Conservation (phyloP, 1,140 invertebrate genomes). For the Drosophila burlai region DNA sequence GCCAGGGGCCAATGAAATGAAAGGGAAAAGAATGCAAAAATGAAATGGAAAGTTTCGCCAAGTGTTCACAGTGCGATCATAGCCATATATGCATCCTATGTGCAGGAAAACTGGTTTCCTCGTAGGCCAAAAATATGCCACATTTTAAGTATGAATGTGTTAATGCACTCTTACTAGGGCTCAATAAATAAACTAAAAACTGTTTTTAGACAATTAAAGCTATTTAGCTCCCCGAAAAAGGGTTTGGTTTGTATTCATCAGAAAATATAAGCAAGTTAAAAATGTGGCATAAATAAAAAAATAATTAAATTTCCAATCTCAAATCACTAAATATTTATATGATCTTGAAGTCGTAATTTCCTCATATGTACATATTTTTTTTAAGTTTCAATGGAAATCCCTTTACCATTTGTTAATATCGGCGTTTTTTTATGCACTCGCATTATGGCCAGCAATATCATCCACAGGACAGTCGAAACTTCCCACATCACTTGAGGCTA, state of each 20-base stretch:
- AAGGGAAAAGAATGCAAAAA: conserved; percentile 70
- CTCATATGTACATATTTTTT: background rate
- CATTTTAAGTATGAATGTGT: conserved; percentile 1
- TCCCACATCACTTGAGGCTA: conserved; percentile 24
- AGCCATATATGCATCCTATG: conserved; percentile 18
- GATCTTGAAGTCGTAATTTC: background rate
- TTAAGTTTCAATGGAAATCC: background rate
- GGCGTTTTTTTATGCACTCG: background rate
- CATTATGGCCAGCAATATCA: conserved; percentile 9
- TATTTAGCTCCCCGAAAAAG: background rate
- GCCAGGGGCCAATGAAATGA: conserved; percentile 53
- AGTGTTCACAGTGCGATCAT: conserved; percentile 57
- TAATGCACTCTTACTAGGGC: background rate
- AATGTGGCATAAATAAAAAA: background rate
- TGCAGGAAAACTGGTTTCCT: conserved; percentile 21
- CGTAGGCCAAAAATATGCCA: conserved; percentile 4
- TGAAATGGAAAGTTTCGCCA: conserved; percentile 74
- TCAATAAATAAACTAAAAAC: background rate
- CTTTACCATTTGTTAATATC: background rate
- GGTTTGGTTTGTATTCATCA: background rate
- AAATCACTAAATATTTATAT: background rate
- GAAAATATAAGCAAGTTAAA: background rate
- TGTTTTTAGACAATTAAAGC: too few species aligned
- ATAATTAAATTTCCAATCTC: too few species aligned
- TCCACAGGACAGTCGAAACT: conserved; percentile 31